Percentiles rank a stretch among this genome's conserved stretches.
Conservation (phyloP, 2,113 vertebrate genomes). For the Prolemur simus region DNA sequence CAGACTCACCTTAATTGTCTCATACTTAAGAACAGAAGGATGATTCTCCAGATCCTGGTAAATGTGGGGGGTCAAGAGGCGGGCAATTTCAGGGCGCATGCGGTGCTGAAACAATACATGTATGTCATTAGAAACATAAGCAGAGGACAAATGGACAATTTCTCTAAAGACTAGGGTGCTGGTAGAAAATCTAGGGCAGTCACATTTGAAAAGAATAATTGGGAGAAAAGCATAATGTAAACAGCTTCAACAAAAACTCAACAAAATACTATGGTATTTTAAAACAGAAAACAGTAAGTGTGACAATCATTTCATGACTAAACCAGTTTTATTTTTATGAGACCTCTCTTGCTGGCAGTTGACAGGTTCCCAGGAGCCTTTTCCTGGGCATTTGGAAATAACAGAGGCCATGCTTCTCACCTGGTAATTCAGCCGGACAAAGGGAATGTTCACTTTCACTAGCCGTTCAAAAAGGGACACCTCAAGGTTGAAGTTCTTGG, state of each 20-base stretch:
- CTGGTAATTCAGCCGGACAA: constrained; percentile 94
- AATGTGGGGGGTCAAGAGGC: constrained; percentile 93
- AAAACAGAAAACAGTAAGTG: not conserved
- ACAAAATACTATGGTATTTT: not conserved
- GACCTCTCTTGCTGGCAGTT: not conserved
- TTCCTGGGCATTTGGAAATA: not conserved
- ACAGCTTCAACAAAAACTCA: not conserved
- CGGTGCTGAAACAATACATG: constrained; percentile 89
- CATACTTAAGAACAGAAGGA: constrained; percentile 92
- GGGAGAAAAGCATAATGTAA: not conserved
- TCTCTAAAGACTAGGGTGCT: not conserved
- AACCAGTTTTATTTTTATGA: constrained; percentile 16
- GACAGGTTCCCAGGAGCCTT: not conserved
- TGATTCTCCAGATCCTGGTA: constrained; percentile 93
- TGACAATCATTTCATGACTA: constrained; percentile 16
- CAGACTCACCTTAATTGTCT: constrained; percentile 91
- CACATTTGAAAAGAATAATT: not conserved
- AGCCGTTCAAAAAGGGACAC: constrained; percentile 97
- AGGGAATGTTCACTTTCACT: constrained; percentile 90
- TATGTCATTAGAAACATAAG: not conserved
- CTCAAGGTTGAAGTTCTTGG: constrained; percentile 94
- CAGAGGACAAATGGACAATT: not conserved
- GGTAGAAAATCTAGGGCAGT: not conserved
- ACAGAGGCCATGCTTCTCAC: constrained; percentile 80
- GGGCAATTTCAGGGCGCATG: constrained; percentile 96